Percentiles rank a stretch among this genome's conserved stretches.
phyloP scores from a whole-genome alignment of 2,888 invertebrate species.

The Amblyteles armatorius region DNA sequence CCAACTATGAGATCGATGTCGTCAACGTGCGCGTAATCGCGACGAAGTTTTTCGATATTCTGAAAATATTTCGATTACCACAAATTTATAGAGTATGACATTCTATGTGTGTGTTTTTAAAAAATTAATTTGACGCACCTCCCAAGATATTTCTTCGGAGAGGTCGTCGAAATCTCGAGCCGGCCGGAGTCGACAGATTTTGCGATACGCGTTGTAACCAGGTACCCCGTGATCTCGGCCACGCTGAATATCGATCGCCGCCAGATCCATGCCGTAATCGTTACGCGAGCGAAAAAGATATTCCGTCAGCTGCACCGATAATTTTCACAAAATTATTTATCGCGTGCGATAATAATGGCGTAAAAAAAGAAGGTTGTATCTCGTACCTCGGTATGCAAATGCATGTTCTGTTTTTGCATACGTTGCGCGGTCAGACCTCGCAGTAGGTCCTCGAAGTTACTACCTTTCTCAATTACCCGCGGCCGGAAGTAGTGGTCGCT shows the following conservation, averaged over 20 bases:
- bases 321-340: not conserved
- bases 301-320: conserved; percentile 78
- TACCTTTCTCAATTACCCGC: conserved; percentile 85
- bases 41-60: conserved; percentile 80
- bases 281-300: conserved; percentile 80
- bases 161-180: conserved; percentile 82
- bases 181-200: conserved; percentile 80
- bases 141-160: conserved; percentile 79
- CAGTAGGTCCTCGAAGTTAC: conserved; percentile 86
- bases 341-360: not conserved
- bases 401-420: conserved; percentile 86
- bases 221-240: conserved; percentile 89
- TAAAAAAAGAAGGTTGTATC: not conserved
- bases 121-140: conserved; percentile 73
- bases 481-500: conserved; percentile 87
- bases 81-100: not conserved
- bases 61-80: conserved; percentile 65
- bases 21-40: conserved; percentile 84
- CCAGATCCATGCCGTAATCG: conserved; percentile 86
- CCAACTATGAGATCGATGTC: conserved; percentile 86
- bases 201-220: conserved; percentile 88
- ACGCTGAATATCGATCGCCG: conserved; percentile 88
- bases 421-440: conserved; percentile 87
- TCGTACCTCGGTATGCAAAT: conserved; percentile 85
- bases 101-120: not conserved